Evolutionary conservation across 2,797 vertebrate species (phyloP).

Genomic region (Gymnocypris eckloni): DNA sequence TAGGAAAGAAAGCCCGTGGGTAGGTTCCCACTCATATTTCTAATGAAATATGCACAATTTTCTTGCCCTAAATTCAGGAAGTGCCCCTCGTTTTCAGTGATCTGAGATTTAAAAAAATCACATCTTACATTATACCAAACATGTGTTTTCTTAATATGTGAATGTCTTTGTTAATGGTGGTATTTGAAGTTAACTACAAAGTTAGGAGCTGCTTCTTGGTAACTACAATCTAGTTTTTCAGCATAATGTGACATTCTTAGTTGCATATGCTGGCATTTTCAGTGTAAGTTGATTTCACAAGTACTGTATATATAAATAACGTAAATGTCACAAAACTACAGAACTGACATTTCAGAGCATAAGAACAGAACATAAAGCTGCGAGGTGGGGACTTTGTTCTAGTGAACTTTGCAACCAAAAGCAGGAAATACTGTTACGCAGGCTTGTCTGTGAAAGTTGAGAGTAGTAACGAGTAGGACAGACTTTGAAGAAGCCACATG

Average conservation of each 20-base stretch:
- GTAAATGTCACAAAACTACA: conserved; percentile 3
- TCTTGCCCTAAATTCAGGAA: neutral
- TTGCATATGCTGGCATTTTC: too few relatives aligned
- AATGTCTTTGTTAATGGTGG: neutral
- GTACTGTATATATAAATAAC: neutral
- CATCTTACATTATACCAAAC: neutral
- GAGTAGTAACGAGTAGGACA: neutral
- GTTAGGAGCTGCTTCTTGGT: neutral
- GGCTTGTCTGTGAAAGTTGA: conserved; percentile 10
- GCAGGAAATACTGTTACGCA: conserved; percentile 5
- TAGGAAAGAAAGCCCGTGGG: neutral
- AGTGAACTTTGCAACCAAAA: conserved; percentile 5
- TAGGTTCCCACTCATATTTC: neutral
- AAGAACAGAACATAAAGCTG: neutral
- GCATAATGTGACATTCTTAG: neutral
- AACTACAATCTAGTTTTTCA: neutral
- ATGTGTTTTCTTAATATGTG: neutral
- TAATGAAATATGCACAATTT: neutral
- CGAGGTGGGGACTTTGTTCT: neutral
- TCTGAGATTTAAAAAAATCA: neutral
- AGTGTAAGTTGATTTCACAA: neutral
- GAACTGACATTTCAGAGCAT: neutral
- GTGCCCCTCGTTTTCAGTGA: neutral
- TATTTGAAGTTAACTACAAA: neutral
- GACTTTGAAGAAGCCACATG: neutral